Conservation (phyloP, 2,888 invertebrate genomes). For the Callinectes sapidus region DNA sequence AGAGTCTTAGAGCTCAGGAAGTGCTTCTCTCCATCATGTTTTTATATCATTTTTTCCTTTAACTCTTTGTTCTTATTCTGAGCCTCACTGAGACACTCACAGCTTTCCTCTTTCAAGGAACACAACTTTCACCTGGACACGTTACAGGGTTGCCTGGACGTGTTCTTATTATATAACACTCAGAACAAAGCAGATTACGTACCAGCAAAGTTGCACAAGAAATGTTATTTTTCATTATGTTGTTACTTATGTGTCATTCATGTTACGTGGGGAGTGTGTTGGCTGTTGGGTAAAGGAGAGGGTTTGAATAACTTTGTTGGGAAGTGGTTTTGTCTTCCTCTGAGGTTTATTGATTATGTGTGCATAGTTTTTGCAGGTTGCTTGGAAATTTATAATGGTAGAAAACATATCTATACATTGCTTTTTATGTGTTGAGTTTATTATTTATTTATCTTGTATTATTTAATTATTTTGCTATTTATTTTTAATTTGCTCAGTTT, state of each 20-base stretch:
- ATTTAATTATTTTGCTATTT: not conserved
- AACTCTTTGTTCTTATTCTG: not conserved
- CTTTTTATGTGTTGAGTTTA: not conserved
- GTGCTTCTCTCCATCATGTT: slow-evolving; percentile 7
- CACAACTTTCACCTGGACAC: not conserved
- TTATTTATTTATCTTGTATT: not conserved
- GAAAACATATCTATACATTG: not conserved
- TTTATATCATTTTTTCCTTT: not conserved
- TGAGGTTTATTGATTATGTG: not conserved
- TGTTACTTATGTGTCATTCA: not conserved
- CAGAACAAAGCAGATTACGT: not conserved
- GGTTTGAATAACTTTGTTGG: not conserved
- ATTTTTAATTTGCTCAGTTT: not conserved
- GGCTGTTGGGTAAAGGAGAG: not conserved
- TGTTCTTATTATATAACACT: not conserved
- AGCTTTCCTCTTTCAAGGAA: not conserved
- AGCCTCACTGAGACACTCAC: not conserved
- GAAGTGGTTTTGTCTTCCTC: not conserved
- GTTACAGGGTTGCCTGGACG: not conserved
- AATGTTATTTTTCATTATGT: not conserved
- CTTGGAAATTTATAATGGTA: not conserved
- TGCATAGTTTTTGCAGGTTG: not conserved
- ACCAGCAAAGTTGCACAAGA: slow-evolving; percentile 30
- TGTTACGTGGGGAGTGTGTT: not conserved
- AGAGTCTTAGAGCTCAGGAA: not conserved